These are phyloP conservation scores for Seriola rivoliana DNA, from an alignment of 2,113 vertebrate genomes.

Conservation along the genomic window DNA sequence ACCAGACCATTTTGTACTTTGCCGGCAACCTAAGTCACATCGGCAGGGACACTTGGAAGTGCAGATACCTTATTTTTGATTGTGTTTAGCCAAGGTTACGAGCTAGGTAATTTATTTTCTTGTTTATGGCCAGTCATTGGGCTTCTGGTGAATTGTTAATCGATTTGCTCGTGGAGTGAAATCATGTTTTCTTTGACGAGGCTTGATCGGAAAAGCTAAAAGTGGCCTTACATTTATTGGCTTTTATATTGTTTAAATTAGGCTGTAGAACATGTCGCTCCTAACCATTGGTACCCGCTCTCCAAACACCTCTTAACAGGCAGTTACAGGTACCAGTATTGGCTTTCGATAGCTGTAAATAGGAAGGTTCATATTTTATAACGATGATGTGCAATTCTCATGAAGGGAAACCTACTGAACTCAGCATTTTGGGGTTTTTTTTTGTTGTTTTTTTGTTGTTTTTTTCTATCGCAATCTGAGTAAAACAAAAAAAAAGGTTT, in stretches of 20 bases:
- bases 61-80: no score
- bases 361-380: slow-evolving; percentile 66
- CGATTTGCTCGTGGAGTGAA: slow-evolving; percentile 12
- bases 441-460: background rate
- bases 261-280: background rate
- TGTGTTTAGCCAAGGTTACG: no score
- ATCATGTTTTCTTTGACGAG: background rate
- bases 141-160: background rate
- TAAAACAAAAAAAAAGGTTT: slow-evolving; percentile 24
- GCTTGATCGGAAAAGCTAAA: background rate
- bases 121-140: no score
- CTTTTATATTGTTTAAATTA: background rate
- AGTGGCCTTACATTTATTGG: slow-evolving; percentile 26
- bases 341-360: slow-evolving; percentile 56
- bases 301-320: background rate
- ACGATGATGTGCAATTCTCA: slow-evolving; percentile 59
- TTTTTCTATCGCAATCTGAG: background rate
- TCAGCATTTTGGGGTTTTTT: background rate
- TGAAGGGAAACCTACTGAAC: slow-evolving; percentile 45
- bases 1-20: no score
- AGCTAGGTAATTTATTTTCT: no score
- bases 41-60: no score
- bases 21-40: no score
- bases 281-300: background rate
- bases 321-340: background rate